A percentile compares a stretch with the other conserved stretches of the same genome.
These are phyloP conservation scores for Periplaneta americana DNA, from an alignment of 1,140 invertebrate genomes.

Conservation along the genomic window DNA sequence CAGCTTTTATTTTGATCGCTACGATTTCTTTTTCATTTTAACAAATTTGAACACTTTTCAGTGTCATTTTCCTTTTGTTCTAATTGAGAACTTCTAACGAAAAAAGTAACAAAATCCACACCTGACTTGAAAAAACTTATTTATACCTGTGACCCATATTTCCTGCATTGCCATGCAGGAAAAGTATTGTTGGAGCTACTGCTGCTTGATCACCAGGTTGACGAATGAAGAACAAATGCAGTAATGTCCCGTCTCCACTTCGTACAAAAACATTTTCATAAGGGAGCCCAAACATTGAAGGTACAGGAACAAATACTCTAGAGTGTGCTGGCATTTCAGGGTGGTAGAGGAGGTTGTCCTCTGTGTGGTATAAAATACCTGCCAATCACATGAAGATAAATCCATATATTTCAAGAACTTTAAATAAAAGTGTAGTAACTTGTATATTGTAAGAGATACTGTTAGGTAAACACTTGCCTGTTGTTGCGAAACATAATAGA, in stretches of 20 bases:
- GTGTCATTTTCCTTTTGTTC: too few relatives aligned
- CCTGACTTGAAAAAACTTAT: too few relatives aligned
- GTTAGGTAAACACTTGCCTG: slow-evolving; percentile 43
- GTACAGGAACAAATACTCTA: slow-evolving; percentile 76
- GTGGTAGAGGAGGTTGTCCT: slow-evolving; percentile 83
- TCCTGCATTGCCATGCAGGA: slow-evolving; percentile 94
- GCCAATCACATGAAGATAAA: slow-evolving; percentile 23
- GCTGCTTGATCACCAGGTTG: slow-evolving; percentile 61
- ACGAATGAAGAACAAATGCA: slow-evolving; percentile 84
- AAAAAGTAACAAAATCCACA: too few relatives aligned
- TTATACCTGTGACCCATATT: slow-evolving; percentile 86
- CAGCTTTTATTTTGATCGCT: too few relatives aligned
- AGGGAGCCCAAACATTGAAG: slow-evolving; percentile 74
- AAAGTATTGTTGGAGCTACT: slow-evolving; percentile 72
- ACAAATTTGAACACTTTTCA: too few relatives aligned
- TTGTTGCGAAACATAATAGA: slow-evolving; percentile 58
- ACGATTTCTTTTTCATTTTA: too few relatives aligned
- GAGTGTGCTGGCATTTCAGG: slow-evolving; percentile 84
- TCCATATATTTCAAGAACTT: not conserved
- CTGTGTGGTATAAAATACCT: slow-evolving; percentile 78
- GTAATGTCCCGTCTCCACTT: slow-evolving; percentile 70
- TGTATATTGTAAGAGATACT: not conserved
- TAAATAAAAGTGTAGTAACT: not conserved
- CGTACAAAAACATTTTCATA: slow-evolving; percentile 77
- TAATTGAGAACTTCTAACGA: too few relatives aligned